A percentile compares a stretch with the other conserved stretches of the same genome.
Evolutionary conservation across 1,140 invertebrate genomes (phyloP).

Genomic region (Leptoteleia sp.): DNA sequence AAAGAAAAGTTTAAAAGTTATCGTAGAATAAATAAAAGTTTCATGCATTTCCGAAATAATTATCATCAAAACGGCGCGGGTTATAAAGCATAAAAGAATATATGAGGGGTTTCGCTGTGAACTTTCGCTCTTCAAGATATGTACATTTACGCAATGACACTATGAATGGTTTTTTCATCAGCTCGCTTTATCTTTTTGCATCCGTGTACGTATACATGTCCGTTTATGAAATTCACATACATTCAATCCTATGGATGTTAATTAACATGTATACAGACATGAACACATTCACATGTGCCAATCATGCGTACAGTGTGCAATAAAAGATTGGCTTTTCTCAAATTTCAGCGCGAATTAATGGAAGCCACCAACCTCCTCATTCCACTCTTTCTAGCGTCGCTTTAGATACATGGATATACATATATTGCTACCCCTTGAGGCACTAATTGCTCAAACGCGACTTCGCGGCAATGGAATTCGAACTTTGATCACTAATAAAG

Average conservation of each 20-base stretch:
- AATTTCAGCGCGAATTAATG: slow-evolving; percentile 30
- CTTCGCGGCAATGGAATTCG: slow-evolving; percentile 27
- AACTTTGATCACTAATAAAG: slow-evolving; percentile 39
- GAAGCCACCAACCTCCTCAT: slow-evolving; percentile 28
- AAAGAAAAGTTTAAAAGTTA: slow-evolving; percentile 17
- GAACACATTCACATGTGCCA: not conserved
- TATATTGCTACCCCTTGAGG: slow-evolving; percentile 59
- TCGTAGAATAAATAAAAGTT: slow-evolving; percentile 16
- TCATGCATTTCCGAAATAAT: slow-evolving; percentile 27
- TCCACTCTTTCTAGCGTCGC: not conserved
- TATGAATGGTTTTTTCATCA: slow-evolving; percentile 30
- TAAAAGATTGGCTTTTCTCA: slow-evolving; percentile 27
- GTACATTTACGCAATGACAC: slow-evolving; percentile 57
- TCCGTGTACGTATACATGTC: not conserved
- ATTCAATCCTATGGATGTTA: slow-evolving; percentile 4
- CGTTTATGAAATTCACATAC: slow-evolving; percentile 4
- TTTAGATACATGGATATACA: slow-evolving; percentile 52
- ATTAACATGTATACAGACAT: slow-evolving; percentile 6
- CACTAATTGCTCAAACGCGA: slow-evolving; percentile 60
- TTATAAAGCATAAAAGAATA: slow-evolving; percentile 32
- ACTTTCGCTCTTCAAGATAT: slow-evolving; percentile 60
- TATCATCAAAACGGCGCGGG: slow-evolving; percentile 28
- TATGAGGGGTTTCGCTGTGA: slow-evolving; percentile 32
- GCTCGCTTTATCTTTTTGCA: slow-evolving; percentile 12
- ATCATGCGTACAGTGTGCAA: slow-evolving; percentile 24